These are phyloP conservation scores for Rhea pennata DNA, from an alignment of 2,113 vertebrate species.

Conservation along the genomic window DNA sequence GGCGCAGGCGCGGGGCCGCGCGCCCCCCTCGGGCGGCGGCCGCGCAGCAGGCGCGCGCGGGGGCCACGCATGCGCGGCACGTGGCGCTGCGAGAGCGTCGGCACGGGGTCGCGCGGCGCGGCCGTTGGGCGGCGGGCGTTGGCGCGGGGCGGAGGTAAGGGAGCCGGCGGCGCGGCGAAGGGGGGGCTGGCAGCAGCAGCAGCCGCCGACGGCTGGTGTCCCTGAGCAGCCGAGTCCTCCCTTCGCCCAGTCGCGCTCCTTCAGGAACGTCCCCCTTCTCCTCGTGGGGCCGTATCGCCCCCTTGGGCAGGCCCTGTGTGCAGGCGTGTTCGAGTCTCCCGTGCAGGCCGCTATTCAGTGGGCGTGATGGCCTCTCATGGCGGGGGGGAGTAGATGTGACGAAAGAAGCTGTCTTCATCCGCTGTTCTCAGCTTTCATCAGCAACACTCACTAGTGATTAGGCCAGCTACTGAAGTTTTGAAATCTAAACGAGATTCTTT, in stretches of 20 bases:
- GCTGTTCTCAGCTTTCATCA: fast-evolving
- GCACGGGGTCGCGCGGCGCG: fast-evolving
- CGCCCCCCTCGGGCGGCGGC: no score
- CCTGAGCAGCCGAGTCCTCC: background rate
- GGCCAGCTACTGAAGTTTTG: fast-evolving
- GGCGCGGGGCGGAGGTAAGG: background rate
- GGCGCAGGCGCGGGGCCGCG: no score
- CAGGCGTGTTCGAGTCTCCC: fast-evolving
- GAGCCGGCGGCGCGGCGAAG: background rate
- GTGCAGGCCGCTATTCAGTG: background rate
- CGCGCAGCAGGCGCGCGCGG: background rate
- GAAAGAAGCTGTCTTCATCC: fast-evolving
- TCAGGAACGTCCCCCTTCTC: no score
- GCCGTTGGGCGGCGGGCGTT: background rate
- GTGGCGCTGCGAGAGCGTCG: background rate
- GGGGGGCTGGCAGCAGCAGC: no score
- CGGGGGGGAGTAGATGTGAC: no score
- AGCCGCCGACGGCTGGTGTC: no score
- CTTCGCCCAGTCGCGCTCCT: fast-evolving
- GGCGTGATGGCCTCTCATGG: fast-evolving
- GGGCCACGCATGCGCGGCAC: no score
- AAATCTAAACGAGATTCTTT: background rate
- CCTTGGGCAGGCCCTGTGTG: fast-evolving
- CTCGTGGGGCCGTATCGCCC: fast-evolving
- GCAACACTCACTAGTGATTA: fast-evolving